Percentiles rank a stretch among this genome's conserved stretches.
Evolutionary conservation across 2,888 invertebrate genomes (phyloP).

Genomic region (Apodemia duryi): DNA sequence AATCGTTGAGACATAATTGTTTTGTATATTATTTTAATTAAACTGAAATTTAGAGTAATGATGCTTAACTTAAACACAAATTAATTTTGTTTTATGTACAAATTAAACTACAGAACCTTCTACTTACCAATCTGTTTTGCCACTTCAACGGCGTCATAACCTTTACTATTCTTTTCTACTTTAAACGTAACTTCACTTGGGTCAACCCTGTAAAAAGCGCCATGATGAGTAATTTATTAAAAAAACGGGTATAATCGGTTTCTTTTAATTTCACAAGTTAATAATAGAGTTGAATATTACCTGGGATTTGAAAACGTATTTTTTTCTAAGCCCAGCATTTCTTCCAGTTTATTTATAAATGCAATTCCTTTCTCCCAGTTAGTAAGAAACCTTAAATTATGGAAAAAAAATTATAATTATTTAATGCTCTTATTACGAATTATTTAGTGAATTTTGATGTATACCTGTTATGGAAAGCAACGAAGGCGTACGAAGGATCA

Average conservation of each 20-base stretch:
- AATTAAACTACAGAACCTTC: too few species aligned
- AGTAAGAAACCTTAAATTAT: conserved; percentile 50
- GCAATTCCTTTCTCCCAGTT: conserved; percentile 86
- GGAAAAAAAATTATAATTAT: not conserved
- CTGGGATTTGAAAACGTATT: conserved; percentile 81
- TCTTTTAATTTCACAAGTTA: conserved; percentile 21
- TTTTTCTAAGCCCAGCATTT: conserved; percentile 83
- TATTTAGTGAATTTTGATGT: not conserved
- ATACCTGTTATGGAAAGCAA: conserved; percentile 86
- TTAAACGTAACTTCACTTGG: conserved; percentile 88
- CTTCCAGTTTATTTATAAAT: conserved; percentile 84
- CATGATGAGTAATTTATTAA: too few species aligned
- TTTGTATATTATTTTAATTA: too few species aligned
- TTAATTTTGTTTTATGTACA: too few species aligned
- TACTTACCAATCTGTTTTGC: conserved; percentile 82
- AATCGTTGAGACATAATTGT: too few species aligned
- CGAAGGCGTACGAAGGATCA: conserved; percentile 88
- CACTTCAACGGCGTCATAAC: conserved; percentile 83
- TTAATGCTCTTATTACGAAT: not conserved
- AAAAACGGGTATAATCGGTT: too few species aligned
- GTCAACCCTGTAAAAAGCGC: conserved; percentile 80
- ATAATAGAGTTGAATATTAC: conserved; percentile 52
- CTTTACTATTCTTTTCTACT: conserved; percentile 82
- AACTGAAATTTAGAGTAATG: too few species aligned
- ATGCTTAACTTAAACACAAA: too few species aligned